Conservation (phyloP, 2,113 vertebrate genomes). For the Cacatua alba region DNA sequence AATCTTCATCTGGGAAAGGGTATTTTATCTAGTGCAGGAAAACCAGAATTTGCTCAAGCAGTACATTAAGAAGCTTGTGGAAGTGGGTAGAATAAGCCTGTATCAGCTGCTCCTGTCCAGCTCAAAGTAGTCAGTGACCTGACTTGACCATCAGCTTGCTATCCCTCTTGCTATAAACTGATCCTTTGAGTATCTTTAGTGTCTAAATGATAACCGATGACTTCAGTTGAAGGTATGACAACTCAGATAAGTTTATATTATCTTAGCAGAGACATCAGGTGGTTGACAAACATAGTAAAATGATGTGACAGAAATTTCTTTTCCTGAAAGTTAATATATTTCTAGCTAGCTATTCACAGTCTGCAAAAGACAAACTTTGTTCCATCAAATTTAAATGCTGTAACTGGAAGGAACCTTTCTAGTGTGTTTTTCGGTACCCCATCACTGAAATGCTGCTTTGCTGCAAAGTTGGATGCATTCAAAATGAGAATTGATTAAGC, state of each 20-base stretch:
- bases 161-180: not conserved
- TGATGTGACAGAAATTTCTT: not conserved
- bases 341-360: not conserved
- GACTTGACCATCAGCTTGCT: not conserved
- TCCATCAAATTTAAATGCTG: not conserved
- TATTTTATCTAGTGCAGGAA: not conserved
- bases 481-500: conserved; percentile 28
- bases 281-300: not conserved
- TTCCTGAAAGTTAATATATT: not conserved
- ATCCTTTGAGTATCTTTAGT: not conserved
- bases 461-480: not conserved
- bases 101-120: not conserved
- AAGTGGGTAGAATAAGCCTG: not conserved
- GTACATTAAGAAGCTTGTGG: not conserved
- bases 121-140: not conserved
- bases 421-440: not conserved
- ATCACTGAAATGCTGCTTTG: not conserved
- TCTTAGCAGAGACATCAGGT: not conserved
- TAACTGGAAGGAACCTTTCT: not conserved
- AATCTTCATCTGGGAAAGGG: not conserved
- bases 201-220: not conserved
- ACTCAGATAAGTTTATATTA: not conserved
- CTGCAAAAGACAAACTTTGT: not conserved
- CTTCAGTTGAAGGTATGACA: not conserved
- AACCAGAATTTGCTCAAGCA: not conserved